Conservation (phyloP, 2,888 invertebrate species). For the Bembecia ichneumoniformis region DNA sequence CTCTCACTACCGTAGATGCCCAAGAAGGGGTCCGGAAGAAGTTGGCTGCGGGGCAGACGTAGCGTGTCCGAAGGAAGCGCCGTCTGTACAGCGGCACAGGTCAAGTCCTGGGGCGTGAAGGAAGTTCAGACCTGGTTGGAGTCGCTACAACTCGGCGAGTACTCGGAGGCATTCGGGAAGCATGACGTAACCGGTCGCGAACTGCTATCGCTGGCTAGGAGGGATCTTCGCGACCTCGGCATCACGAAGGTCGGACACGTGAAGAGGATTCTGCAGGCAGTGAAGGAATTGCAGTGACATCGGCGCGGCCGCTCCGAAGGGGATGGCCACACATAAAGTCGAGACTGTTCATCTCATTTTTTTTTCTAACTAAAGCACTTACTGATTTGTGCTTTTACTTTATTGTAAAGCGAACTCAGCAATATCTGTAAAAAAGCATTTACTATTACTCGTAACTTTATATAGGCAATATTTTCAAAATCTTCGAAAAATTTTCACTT, state of each 20-base stretch:
- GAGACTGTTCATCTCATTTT: not conserved
- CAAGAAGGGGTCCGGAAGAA: conserved; percentile 44
- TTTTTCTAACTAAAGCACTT: no score
- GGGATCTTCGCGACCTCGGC: conserved; percentile 92
- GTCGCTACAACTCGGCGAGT: conserved; percentile 89
- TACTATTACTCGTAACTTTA: no score
- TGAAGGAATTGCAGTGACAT: conserved; percentile 80
- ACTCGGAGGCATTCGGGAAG: conserved; percentile 89
- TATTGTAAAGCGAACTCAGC: no score
- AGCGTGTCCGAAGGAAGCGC: conserved; percentile 46
- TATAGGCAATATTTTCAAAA: no score
- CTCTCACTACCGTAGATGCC: conserved; percentile 38
- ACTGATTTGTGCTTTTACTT: no score
- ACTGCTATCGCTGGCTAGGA: conserved; percentile 85
- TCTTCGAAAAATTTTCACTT: no score
- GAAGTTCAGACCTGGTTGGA: conserved; percentile 95
- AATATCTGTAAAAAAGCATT: no score
- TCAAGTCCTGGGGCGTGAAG: conserved; percentile 82
- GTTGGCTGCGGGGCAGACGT: conserved; percentile 55
- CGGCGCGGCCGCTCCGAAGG: conserved; percentile 64
- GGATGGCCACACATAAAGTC: conserved; percentile 42
- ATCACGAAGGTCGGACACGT: conserved; percentile 96
- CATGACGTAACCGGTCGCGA: conserved; percentile 95
- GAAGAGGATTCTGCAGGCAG: conserved; percentile 93
- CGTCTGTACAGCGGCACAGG: conserved; percentile 36